A percentile compares a stretch with the other conserved stretches of the same genome.
phyloP scores from a whole-genome alignment of 2,888 invertebrate species.

The Spodoptera littoralis region DNA sequence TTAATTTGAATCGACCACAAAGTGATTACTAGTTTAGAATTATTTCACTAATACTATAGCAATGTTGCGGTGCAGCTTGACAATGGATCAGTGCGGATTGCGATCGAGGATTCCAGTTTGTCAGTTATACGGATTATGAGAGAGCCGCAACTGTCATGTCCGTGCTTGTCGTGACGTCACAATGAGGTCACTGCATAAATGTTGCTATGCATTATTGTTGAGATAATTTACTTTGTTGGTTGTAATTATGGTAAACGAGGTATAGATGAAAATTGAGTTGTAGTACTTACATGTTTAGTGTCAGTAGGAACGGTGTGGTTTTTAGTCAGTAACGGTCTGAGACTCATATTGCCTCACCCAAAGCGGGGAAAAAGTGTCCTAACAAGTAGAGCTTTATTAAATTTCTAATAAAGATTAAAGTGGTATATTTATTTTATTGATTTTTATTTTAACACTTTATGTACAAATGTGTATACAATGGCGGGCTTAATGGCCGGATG shows the following conservation, averaged over 20 bases:
- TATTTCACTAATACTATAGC: slow-evolving; percentile 15
- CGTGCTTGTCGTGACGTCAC: slow-evolving; percentile 26
- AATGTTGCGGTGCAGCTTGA: slow-evolving; percentile 27
- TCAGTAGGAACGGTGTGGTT: too few species aligned
- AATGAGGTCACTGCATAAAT: slow-evolving; percentile 33
- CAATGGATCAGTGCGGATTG: slow-evolving; percentile 44
- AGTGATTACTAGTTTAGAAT: background rate
- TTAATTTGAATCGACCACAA: too few species aligned
- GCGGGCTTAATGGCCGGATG: too few species aligned
- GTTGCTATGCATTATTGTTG: slow-evolving; percentile 10
- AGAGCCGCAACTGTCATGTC: slow-evolving; percentile 52
- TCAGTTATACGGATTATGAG: slow-evolving; percentile 48
- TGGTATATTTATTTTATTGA: too few species aligned
- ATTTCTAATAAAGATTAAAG: too few species aligned
- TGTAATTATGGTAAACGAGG: background rate
- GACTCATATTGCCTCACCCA: too few species aligned
- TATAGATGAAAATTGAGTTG: background rate
- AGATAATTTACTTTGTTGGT: slow-evolving; percentile 13
- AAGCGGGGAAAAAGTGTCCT: too few species aligned
- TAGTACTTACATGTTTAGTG: too few species aligned
- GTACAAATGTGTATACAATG: too few species aligned
- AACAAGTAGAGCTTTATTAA: too few species aligned
- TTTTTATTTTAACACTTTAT: too few species aligned
- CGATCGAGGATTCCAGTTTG: slow-evolving; percentile 49
- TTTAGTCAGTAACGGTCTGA: too few species aligned